Conservation (phyloP, 2,888 invertebrate species). For the Sinelater perroti region DNA sequence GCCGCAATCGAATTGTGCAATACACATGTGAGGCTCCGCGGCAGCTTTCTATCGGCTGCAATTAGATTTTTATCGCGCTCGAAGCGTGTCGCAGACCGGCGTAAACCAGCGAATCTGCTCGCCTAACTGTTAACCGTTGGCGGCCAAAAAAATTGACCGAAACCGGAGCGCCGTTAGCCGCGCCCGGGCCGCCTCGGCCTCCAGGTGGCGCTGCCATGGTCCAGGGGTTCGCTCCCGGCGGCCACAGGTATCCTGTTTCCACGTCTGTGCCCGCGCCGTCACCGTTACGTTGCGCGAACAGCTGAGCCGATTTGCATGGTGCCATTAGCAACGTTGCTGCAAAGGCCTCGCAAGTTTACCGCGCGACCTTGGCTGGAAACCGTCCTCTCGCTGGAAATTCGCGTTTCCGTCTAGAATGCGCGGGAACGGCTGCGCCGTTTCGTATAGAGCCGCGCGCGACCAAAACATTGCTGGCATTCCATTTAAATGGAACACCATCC, state of each 20-base stretch:
- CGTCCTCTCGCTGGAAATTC: constrained; percentile 14
- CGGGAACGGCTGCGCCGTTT: no score
- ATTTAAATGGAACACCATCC: no score
- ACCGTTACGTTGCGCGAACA: constrained; percentile 11
- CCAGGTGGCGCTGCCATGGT: constrained; percentile 18
- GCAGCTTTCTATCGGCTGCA: no score
- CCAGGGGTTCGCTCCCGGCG: no score
- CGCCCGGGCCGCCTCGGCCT: no score
- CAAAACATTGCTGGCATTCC: no score
- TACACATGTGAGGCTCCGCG: no score
- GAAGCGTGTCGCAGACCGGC: background rate
- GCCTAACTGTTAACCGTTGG: constrained; percentile 4
- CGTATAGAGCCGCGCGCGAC: no score
- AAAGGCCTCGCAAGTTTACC: constrained; percentile 14
- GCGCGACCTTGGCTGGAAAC: constrained; percentile 5
- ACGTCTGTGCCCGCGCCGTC: background rate
- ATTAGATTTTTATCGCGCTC: no score
- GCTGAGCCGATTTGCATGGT: constrained; percentile 11
- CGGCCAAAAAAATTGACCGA: constrained; percentile 3
- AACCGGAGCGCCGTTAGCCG: no score
- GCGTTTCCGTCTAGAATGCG: constrained; percentile 15
- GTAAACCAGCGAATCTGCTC: background rate
- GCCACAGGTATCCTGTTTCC: constrained; percentile 25
- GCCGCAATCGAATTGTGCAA: no score
- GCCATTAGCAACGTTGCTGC: constrained; percentile 3